Percentiles rank a stretch among this genome's conserved stretches.
These are phyloP conservation scores for Brachirus orientalis DNA, from an alignment of 2,113 vertebrate species.

Conservation along the genomic window DNA sequence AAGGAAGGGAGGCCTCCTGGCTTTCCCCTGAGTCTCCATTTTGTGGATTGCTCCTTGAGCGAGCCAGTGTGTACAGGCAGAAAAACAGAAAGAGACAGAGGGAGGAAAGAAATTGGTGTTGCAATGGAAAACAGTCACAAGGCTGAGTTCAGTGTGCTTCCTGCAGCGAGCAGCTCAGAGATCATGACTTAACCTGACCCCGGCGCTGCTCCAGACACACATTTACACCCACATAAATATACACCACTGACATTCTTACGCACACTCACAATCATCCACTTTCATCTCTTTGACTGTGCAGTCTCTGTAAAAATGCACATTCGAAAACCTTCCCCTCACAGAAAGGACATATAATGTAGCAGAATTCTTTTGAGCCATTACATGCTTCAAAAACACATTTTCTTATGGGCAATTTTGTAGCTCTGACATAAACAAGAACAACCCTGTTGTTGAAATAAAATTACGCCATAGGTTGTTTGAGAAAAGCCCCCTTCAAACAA, in stretches of 20 bases:
- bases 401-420: neutral
- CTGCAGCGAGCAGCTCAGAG: slow-evolving; percentile 45
- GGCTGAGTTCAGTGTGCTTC: slow-evolving; percentile 27
- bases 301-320: neutral
- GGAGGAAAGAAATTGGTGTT: slow-evolving; percentile 45
- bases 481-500: slow-evolving; percentile 33
- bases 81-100: neutral
- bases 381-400: neutral
- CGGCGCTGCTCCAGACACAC: slow-evolving; percentile 21
- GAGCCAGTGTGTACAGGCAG: slow-evolving; percentile 46
- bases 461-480: slow-evolving; percentile 38
- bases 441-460: slow-evolving; percentile 16
- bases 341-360: neutral
- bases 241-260: slow-evolving; percentile 11
- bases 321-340: neutral
- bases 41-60: slow-evolving; percentile 32
- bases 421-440: neutral
- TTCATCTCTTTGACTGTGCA: neutral
- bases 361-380: neutral
- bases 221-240: slow-evolving; percentile 37
- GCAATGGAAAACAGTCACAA: slow-evolving; percentile 38
- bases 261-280: neutral
- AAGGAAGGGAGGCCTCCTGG: slow-evolving; percentile 52
- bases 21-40: slow-evolving; percentile 49
- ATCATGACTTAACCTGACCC: slow-evolving; percentile 57